Evolutionary conservation across 2,888 invertebrate species (phyloP).

Genomic region (Sepioteuthis lessoniana): DNA sequence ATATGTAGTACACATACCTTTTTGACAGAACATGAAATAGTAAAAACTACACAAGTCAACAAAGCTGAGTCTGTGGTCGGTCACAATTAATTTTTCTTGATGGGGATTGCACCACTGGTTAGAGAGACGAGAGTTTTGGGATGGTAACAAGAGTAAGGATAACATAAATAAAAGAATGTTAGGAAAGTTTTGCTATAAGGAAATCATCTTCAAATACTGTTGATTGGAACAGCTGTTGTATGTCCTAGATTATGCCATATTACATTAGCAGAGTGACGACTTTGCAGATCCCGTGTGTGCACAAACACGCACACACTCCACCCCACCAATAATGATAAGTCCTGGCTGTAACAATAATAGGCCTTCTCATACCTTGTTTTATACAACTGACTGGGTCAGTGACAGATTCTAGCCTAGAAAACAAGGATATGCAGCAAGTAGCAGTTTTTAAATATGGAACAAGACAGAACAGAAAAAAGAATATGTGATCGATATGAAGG

Average conservation of each 20-base stretch:
- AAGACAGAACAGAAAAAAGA: background rate
- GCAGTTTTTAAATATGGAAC: background rate
- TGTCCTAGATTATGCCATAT: background rate
- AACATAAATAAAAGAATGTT: background rate
- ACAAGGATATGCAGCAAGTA: background rate
- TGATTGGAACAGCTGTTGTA: background rate
- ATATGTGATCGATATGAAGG: background rate
- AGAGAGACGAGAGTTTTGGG: too few species aligned
- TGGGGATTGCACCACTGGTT: background rate
- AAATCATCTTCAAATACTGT: background rate
- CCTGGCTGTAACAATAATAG: background rate
- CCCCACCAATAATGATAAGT: background rate
- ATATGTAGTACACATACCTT: background rate
- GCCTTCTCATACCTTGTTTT: conserved; percentile 16
- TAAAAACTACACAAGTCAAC: background rate
- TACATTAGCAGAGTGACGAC: background rate
- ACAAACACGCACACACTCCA: background rate
- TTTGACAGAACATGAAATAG: background rate
- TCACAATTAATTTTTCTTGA: background rate
- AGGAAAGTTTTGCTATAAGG: background rate
- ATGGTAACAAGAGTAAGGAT: background rate
- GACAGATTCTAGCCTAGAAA: background rate
- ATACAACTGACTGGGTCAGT: background rate
- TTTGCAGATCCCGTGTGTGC: background rate
- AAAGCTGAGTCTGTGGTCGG: too few species aligned